Conservation (phyloP, 37 sponge, comb jelly and placozoan species). For the Oopsacas minuta region DNA sequence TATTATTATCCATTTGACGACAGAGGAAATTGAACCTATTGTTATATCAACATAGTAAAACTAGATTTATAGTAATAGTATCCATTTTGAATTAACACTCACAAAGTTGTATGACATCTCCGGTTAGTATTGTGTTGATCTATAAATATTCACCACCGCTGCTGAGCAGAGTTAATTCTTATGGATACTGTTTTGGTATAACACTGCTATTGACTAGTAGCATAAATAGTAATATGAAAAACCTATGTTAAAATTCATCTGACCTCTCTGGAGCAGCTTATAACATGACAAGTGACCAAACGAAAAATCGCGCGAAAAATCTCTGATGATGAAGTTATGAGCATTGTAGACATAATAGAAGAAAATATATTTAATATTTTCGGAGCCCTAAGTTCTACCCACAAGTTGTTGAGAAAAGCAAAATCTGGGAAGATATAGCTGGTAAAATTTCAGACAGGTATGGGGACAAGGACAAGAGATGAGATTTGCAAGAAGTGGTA, state of each 20-base stretch:
- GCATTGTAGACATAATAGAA: neutral
- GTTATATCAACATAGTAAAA: too few relatives aligned
- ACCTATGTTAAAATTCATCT: too few relatives aligned
- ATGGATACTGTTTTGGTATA: neutral
- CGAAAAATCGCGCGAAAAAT: neutral
- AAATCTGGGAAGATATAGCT: slow-evolving; percentile 1
- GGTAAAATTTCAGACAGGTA: neutral
- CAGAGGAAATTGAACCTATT: too few relatives aligned
- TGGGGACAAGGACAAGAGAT: neutral
- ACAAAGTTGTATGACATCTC: neutral
- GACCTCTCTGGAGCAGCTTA: neutral
- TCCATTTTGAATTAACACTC: neutral
- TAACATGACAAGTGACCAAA: neutral
- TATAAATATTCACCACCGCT: neutral
- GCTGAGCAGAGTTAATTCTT: neutral
- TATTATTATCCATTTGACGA: too few relatives aligned
- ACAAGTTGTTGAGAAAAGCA: neutral
- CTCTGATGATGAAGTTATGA: neutral
- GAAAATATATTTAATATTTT: neutral
- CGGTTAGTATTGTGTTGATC: neutral
- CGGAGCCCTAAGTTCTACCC: neutral
- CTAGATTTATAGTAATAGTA: too few relatives aligned
- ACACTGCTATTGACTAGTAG: neutral
- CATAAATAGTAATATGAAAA: neutral
- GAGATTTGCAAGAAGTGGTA: slow-evolving; percentile 1